Conservation (phyloP, 2,888 invertebrate genomes). For the Andrena camellia region DNA sequence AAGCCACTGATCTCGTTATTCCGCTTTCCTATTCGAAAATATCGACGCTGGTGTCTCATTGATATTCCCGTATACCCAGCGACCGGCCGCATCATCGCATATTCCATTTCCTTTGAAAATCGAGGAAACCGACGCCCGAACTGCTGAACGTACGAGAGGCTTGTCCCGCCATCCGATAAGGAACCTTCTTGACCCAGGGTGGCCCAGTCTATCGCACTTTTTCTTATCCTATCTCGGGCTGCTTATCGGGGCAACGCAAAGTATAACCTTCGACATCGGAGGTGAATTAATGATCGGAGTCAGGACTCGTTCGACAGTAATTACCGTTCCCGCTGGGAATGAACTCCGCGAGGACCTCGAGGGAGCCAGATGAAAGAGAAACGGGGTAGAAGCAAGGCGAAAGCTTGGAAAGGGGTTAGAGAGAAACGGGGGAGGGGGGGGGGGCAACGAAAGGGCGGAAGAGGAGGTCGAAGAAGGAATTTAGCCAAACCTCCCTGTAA, state of each 20-base stretch:
- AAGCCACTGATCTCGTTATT: constrained; percentile 29
- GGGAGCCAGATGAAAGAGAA: constrained; percentile 16
- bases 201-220: constrained; percentile 5
- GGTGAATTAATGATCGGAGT: constrained; percentile 76
- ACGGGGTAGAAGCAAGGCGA: not conserved
- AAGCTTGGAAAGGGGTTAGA: not conserved
- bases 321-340: constrained; percentile 74
- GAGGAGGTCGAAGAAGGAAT: constrained; percentile 72
- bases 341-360: constrained; percentile 46
- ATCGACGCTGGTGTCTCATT: constrained; percentile 35
- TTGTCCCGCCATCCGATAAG: constrained; percentile 27
- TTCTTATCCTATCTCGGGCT: not conserved
- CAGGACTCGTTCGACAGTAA: constrained; percentile 73
- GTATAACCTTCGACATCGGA: constrained; percentile 69
- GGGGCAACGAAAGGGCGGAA: constrained; percentile 18
- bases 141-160: constrained; percentile 8
- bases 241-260: constrained; percentile 16
- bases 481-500: constrained; percentile 77
- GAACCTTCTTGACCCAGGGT: constrained; percentile 6
- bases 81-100: constrained; percentile 50
- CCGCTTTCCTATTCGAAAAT: constrained; percentile 17
- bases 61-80: constrained; percentile 53
- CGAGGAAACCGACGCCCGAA: constrained; percentile 19
- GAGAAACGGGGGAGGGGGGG: constrained; percentile 12
- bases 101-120: constrained; percentile 54